A percentile compares a stretch with the other conserved stretches of the same genome.
These are phyloP conservation scores for Cydia amplana DNA, from an alignment of 1,140 invertebrate genomes.

Conservation along the genomic window DNA sequence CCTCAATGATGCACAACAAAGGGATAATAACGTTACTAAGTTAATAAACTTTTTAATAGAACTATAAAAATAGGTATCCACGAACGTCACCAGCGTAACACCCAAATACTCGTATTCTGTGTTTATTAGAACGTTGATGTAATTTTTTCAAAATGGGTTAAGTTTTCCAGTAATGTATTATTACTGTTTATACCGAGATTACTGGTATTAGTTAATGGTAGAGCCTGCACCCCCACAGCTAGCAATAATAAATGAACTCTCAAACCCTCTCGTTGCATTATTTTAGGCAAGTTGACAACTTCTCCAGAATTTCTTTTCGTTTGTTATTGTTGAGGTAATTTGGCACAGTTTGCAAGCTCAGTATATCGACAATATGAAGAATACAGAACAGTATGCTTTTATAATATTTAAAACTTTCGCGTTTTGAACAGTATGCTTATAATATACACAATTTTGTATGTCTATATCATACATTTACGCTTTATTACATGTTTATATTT, in stretches of 20 bases:
- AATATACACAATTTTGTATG: too few species aligned
- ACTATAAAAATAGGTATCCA: background rate
- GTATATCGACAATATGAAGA: background rate
- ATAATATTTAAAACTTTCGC: too few species aligned
- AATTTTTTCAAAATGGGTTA: background rate
- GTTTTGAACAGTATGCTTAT: too few species aligned
- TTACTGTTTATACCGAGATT: background rate
- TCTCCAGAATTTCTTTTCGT: constrained; percentile 38
- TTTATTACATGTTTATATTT: too few species aligned
- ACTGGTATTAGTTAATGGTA: background rate
- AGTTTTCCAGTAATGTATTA: background rate
- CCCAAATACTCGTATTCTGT: background rate
- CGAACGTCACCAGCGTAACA: too few species aligned
- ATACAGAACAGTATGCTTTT: background rate
- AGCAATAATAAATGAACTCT: constrained; percentile 21
- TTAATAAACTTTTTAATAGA: background rate
- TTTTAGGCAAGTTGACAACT: constrained; percentile 13
- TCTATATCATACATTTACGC: too few species aligned
- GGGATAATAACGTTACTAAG: background rate
- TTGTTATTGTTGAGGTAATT: constrained; percentile 52
- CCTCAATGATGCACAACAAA: background rate
- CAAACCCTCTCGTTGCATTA: constrained; percentile 29
- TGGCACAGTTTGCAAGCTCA: constrained; percentile 34
- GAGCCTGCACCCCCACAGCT: background rate
- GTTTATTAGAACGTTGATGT: background rate